phyloP scores from a whole-genome alignment of 2,113 vertebrate species.

The Saiga tatarica region DNA sequence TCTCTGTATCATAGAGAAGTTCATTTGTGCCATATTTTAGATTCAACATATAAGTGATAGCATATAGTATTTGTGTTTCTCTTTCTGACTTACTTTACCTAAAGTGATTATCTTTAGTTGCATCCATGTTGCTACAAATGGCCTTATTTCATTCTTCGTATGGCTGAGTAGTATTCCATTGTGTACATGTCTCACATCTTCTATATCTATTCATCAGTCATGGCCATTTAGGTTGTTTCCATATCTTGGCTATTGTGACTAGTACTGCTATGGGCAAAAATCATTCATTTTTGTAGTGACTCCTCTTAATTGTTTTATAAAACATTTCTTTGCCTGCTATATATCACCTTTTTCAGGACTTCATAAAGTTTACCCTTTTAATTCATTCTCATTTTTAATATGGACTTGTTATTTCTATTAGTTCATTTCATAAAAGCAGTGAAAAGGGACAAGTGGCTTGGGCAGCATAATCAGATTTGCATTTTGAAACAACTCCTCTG shows the following conservation, averaged over 20 bases:
- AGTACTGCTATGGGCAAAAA: not conserved
- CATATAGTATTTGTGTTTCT: not conserved
- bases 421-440: not conserved
- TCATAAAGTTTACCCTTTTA: not conserved
- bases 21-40: not conserved
- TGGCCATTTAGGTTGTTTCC: not conserved
- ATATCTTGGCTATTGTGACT: not conserved
- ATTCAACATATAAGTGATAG: not conserved
- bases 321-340: not conserved
- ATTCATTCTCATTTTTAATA: not conserved
- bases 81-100: not conserved
- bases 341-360: not conserved
- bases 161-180: not conserved
- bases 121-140: not conserved
- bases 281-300: not conserved
- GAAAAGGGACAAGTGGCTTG: accelerated
- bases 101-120: not conserved
- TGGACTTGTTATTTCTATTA: not conserved
- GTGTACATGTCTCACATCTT: not conserved
- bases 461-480: not conserved
- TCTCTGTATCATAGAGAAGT: not conserved
- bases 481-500: not conserved
- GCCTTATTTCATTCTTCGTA: not conserved
- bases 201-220: not conserved
- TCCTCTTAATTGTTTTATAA: not conserved